Percentiles rank a stretch among this genome's conserved stretches.
Conservation (phyloP, 2,888 invertebrate genomes). For the Dromius quadrimaculatus region DNA sequence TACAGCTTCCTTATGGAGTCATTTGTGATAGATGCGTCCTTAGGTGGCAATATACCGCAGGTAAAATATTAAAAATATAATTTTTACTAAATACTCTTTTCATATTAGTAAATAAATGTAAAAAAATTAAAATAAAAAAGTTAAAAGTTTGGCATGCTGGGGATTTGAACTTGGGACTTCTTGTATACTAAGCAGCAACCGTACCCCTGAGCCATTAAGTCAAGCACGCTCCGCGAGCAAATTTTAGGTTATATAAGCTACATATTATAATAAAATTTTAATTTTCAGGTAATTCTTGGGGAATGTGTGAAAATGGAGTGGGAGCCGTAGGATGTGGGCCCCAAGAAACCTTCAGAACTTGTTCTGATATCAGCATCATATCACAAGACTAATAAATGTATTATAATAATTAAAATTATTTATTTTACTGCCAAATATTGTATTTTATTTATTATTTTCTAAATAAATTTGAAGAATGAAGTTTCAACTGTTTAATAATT, state of each 20-base stretch:
- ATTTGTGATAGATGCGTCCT: conserved; percentile 66
- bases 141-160: too few species aligned
- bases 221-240: background rate
- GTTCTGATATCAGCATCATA: conserved; percentile 66
- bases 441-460: too few species aligned
- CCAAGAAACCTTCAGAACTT: conserved; percentile 69
- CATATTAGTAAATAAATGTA: too few species aligned
- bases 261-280: background rate
- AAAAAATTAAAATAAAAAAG: too few species aligned
- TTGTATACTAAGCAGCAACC: background rate
- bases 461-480: too few species aligned
- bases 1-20: conserved; percentile 63
- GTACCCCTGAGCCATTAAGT: conserved; percentile 1
- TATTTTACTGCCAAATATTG: conserved; percentile 2
- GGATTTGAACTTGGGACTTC: conserved; percentile 18
- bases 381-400: conserved; percentile 19
- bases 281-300: conserved; percentile 67
- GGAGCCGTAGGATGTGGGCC: conserved; percentile 67
- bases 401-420: background rate
- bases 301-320: conserved; percentile 64
- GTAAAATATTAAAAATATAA: conserved; percentile 53
- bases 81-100: too few species aligned
- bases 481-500: too few species aligned
- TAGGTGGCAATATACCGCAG: conserved; percentile 67
- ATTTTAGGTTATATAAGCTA: background rate